These are phyloP conservation scores for Garrulus glandarius DNA, from an alignment of 2,797 vertebrate genomes.

Conservation along the genomic window DNA sequence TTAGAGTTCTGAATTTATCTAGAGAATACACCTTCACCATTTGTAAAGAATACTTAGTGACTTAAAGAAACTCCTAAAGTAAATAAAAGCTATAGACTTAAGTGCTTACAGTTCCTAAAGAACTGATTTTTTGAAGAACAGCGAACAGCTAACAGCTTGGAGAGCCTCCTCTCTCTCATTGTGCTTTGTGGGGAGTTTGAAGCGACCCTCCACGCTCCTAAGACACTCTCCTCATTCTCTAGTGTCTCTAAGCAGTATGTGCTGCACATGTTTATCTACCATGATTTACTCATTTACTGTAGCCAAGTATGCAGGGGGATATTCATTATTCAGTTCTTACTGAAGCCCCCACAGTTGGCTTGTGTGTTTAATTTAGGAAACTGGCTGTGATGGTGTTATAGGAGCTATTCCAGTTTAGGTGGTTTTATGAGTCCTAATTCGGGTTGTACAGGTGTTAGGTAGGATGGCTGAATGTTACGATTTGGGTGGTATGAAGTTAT, in stretches of 20 bases:
- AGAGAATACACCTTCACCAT: neutral
- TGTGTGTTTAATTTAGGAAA: neutral
- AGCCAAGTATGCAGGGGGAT: neutral
- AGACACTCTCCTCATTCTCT: neutral
- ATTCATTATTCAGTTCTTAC: neutral
- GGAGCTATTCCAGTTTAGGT: too few species aligned
- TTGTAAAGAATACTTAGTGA: neutral
- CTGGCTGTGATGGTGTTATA: neutral
- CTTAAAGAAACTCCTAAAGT: neutral
- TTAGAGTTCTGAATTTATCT: neutral
- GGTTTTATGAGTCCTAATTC: too few species aligned
- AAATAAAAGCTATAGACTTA: neutral
- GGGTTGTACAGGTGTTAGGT: too few species aligned
- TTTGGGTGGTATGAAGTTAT: too few species aligned
- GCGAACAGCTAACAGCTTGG: neutral
- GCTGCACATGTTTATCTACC: neutral
- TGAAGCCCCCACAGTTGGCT: neutral
- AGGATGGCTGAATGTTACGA: too few species aligned
- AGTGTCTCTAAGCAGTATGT: neutral
- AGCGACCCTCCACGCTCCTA: rapidly evolving
- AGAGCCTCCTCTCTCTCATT: neutral
- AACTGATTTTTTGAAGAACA: neutral
- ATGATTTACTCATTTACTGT: neutral
- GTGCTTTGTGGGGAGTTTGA: neutral
- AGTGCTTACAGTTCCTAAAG: neutral